Conservation (phyloP, 2,888 invertebrate genomes). For the Augochlorella aurata region DNA sequence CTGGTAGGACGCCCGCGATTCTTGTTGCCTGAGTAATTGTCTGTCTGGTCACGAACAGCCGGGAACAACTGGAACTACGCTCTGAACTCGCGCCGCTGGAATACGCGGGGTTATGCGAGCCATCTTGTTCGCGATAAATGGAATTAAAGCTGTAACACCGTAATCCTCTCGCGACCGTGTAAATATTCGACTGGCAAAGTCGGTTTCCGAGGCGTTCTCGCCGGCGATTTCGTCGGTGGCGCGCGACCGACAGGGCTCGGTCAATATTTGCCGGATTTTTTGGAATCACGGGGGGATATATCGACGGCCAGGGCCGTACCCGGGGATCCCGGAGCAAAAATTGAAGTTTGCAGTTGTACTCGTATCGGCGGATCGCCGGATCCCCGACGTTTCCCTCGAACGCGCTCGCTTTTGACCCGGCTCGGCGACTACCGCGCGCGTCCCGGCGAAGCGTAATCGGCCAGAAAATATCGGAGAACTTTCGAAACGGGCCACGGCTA, state of each 20-base stretch:
- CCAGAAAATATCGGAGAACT: slow-evolving; percentile 60
- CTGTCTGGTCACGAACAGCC: background rate
- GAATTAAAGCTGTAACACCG: slow-evolving; percentile 2
- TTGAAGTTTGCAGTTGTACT: slow-evolving; percentile 44
- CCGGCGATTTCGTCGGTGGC: background rate
- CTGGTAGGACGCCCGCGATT: background rate
- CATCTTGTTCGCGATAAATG: slow-evolving; percentile 3
- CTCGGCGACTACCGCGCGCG: slow-evolving; percentile 26
- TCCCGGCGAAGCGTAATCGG: slow-evolving; percentile 45
- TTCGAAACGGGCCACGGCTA: slow-evolving; percentile 32
- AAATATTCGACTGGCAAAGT: slow-evolving; percentile 14
- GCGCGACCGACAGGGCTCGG: background rate
- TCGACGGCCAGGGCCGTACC: background rate
- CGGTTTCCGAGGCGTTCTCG: background rate
- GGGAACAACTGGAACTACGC: background rate
- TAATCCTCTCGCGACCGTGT: background rate
- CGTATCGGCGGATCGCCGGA: slow-evolving; percentile 39
- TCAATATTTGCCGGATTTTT: slow-evolving; percentile 24
- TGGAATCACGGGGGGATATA: background rate
- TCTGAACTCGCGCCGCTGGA: background rate
- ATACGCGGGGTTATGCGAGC: background rate
- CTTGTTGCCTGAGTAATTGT: background rate
- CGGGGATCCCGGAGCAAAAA: slow-evolving; percentile 10
- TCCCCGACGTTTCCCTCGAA: slow-evolving; percentile 31
- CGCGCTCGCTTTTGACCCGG: slow-evolving; percentile 11